Percentiles rank a stretch among this genome's conserved stretches.
phyloP scores from a whole-genome alignment of 2,797 vertebrate species.

The Vireo griseus region DNA sequence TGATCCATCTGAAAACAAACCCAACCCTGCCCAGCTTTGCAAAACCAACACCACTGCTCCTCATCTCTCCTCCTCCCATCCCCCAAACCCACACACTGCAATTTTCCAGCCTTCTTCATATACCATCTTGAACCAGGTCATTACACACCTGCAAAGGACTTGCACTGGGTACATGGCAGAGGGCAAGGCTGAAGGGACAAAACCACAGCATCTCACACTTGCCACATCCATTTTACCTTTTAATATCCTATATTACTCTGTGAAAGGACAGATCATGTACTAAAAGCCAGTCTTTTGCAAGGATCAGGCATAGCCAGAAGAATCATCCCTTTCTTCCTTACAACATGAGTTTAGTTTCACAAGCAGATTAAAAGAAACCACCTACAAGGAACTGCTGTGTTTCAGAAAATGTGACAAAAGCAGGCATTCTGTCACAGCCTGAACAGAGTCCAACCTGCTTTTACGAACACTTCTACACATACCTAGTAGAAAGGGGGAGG shows the following conservation, averaged over 20 bases:
- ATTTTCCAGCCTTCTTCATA: not conserved
- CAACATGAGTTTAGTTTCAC: not conserved
- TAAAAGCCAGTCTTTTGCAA: not conserved
- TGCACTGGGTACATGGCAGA: not conserved
- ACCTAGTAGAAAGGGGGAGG: not conserved
- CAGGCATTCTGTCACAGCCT: not conserved
- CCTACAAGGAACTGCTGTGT: not conserved
- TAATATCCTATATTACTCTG: not conserved
- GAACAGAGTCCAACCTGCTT: not conserved
- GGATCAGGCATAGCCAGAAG: not conserved
- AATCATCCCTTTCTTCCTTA: not conserved
- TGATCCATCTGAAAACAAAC: not conserved
- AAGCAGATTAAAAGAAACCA: not conserved
- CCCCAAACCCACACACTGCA: not conserved
- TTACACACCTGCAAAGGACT: not conserved
- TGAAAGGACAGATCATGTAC: not conserved
- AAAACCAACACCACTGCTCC: not conserved
- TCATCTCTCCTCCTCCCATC: not conserved
- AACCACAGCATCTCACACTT: not conserved
- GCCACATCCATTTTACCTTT: not conserved
- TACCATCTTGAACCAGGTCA: not conserved
- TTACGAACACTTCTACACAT: not conserved
- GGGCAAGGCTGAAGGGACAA: not conserved
- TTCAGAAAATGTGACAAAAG: constrained; percentile 10
- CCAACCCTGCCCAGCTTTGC: not conserved